Evolutionary conservation across 1,140 invertebrate species (phyloP), one percentile per base, ranked within the genome.

Genomic region (Heliothis virescens): DNA sequence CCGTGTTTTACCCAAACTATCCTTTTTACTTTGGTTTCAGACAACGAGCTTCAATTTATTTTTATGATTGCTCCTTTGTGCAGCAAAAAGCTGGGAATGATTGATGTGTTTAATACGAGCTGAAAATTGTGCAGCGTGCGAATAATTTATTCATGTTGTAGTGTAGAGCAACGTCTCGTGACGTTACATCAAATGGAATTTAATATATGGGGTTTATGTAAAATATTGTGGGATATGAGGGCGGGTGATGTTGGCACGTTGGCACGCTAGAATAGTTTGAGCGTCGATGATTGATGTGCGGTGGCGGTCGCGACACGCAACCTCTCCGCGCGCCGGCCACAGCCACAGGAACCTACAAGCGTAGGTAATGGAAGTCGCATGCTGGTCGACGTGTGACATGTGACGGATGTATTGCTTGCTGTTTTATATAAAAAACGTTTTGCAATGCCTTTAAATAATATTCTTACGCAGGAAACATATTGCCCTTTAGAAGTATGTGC

Each of bases 181-280:
- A 78, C 74, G 74, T 76, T 63, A 67, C 83, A 80, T 80, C 21
- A 63, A 55, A 83, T 79, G 82, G 82, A 87, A 87, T 87, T 85
- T 85, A 85, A 87, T 87, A 87, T 84, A 82, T 86, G 80, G 83
- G 82, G 71, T 81, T 85, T 82, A 81, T 76, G 75, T 82, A 82
- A 82, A 82, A 60, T 77, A 62, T 71, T 34, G 65, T 72, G 16
- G 74, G 53, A 62, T 75, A 69, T 77, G 74, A 65, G 59, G 47
- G 74, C 60, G 59, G 47, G 48, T 67, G 59, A 63, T 62, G 73
- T 29, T 48, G 63, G 71, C 63, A 57, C 65, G 55, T 41, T 29
- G 73, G 63, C 41, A 74, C 16, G 81, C 11, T 69, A 59, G 52
- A 47, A 78, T 69, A 52, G 75, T 59, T 67, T 34, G 75, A 59